Evolutionary conservation across 2,113 vertebrate species (phyloP), one percentile per base, ranked within the genome.

Genomic region (Austrofundulus limnaeus): DNA sequence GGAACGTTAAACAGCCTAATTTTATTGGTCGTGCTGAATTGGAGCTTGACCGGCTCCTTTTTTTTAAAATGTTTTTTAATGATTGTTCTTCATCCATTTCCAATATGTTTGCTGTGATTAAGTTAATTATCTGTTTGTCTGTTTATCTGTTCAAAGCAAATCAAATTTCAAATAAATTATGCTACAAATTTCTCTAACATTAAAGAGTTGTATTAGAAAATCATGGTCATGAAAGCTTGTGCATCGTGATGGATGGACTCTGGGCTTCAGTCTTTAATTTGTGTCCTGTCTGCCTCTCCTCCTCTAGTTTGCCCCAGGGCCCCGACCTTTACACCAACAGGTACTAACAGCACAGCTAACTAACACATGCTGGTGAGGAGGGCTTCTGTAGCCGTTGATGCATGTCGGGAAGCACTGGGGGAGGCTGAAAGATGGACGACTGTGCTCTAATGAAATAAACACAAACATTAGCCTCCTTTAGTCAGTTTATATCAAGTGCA

Each of bases 291-390:
- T 90, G 77, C 74, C 87, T 88, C 59, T 91, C 71, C 72, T 89
- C 79, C 86, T 93, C 77, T 90, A 95, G 94, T 95, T 94, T 93
- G 91, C 92, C 91, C 88, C 92, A 71, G 94, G 92, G 92, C 92
- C 93, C 90, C 91, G 94, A 73, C 86, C 94, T 92, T 90, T 94
- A 89, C 93, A 93, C 89, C 94, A 94, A 92, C 94, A 94, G 94
- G 94, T 94, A 94, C 93, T 95, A 91, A 91, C 88, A 80, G 58
- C 70, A 67, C 70, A 58, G 56, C 50, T 62, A 52, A 80, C 63
- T 69, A 81, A 73, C 54, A 46, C n/a, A 1, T 46, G 41, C 14
- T 11, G 37, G 17, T 19, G 20, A 20, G 31, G 24, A 19, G 3
- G 48, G 34, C 28, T 2, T 12, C 41, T 20, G 16, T 50, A 9